phyloP scores from a whole-genome alignment of 2,113 vertebrate genomes.

The Heteronetta atricapilla region DNA sequence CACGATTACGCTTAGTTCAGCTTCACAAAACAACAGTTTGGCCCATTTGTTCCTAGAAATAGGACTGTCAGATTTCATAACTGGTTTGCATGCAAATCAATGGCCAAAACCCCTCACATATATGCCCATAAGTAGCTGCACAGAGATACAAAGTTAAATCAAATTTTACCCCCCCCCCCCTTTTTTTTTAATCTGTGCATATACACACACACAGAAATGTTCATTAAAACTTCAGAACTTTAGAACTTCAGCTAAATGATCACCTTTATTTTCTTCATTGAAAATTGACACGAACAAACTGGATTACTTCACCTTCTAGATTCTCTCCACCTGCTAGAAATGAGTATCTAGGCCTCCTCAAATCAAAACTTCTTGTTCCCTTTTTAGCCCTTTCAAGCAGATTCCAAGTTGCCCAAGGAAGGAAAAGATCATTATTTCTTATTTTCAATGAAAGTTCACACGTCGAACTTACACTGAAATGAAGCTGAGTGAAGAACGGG shows the following conservation, averaged over 20 bases:
- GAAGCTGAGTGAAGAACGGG: not conserved
- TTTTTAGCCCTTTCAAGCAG: not conserved
- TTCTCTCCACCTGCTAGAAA: not conserved
- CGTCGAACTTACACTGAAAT: not conserved
- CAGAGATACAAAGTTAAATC: not conserved
- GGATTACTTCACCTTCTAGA: not conserved
- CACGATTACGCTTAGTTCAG: not conserved
- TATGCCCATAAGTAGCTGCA: not conserved
- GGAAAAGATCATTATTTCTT: not conserved
- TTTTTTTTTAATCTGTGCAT: not conserved
- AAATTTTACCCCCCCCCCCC: not conserved
- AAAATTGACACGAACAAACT: not conserved
- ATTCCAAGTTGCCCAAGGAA: not conserved
- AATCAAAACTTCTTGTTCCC: not conserved
- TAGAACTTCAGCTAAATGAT: not conserved
- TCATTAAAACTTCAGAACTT: not conserved
- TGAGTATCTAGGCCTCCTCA: not conserved
- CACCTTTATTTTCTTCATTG: not conserved
- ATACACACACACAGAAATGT: not conserved
- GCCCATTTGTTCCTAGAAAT: not conserved
- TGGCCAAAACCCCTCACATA: fast-evolving
- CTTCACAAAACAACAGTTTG: not conserved
- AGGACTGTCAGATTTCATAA: not conserved
- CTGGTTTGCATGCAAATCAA: not conserved
- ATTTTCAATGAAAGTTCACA: not conserved